Percentiles rank a stretch among this genome's conserved stretches.
Evolutionary conservation across 2,888 invertebrate species (phyloP).

Genomic region (Coremacera marginata): DNA sequence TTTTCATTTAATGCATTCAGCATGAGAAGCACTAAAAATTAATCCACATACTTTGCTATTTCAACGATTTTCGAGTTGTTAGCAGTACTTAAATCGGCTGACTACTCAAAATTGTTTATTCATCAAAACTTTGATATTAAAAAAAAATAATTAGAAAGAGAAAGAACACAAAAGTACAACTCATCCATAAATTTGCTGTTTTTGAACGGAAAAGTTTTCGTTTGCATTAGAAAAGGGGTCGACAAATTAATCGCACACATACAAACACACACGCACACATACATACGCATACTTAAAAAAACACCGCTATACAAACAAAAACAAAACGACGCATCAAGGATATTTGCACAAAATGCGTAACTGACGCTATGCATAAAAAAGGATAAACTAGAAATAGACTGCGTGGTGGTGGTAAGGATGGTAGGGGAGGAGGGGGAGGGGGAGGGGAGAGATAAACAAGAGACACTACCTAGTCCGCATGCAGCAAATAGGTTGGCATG

Average conservation of each 20-base stretch:
- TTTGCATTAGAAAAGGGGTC: conserved; percentile 34
- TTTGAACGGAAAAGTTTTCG: conserved; percentile 27
- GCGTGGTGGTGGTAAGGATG: background rate
- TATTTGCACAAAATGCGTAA: conserved; percentile 36
- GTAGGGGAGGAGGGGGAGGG: background rate
- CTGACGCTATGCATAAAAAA: background rate
- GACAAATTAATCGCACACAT: conserved; percentile 24
- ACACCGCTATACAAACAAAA: background rate
- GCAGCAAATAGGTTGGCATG: background rate
- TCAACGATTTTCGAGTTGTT: background rate
- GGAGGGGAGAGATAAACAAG: background rate
- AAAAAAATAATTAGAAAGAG: background rate
- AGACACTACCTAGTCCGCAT: background rate
- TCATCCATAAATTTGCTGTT: conserved; percentile 16
- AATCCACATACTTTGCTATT: background rate
- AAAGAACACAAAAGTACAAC: background rate
- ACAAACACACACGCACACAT: background rate
- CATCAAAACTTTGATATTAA: conserved; percentile 32
- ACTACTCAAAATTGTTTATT: conserved; percentile 31
- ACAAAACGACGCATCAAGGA: conserved; percentile 21
- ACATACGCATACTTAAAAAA: background rate
- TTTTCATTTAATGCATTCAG: too few species aligned
- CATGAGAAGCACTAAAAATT: background rate
- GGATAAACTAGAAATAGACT: background rate
- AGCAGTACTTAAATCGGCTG: background rate